Conservation (phyloP, 1,140 invertebrate species). For the Sinonovacula constricta region DNA sequence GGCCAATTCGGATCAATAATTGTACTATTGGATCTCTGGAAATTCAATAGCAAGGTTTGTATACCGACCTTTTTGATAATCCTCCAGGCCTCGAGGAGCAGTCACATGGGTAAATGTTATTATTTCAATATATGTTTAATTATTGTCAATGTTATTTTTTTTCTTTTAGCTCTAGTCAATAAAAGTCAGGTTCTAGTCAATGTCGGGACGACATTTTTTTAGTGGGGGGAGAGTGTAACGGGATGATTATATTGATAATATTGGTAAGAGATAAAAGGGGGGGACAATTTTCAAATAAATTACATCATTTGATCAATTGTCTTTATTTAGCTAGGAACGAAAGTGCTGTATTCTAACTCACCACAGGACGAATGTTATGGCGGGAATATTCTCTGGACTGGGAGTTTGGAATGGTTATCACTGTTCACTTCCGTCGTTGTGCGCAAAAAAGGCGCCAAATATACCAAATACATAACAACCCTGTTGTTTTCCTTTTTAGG, state of each 20-base stretch:
- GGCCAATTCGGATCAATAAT: not conserved
- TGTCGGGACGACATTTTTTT: not conserved
- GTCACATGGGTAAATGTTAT: too few species aligned
- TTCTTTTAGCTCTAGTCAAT: not conserved
- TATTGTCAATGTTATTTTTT: not conserved
- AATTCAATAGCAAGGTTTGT: not conserved
- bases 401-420: not conserved
- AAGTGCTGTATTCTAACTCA: too few species aligned
- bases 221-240: not conserved
- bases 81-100: not conserved
- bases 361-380: not conserved
- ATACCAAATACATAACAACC: too few species aligned
- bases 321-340: too few species aligned
- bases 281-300: not conserved
- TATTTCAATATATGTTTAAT: not conserved
- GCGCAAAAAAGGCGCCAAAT: too few species aligned
- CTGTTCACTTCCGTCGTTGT: not conserved
- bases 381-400: not conserved
- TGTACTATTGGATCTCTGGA: not conserved
- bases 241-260: too few species aligned
- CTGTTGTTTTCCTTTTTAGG: too few species aligned
- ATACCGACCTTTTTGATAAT: not conserved
- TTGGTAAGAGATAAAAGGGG: too few species aligned
- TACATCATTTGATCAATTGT: not conserved
- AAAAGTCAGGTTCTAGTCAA: not conserved